A percentile compares a stretch with the other conserved stretches of the same genome.
Evolutionary conservation across 2,888 invertebrate species (phyloP).

Genomic region (Eupithecia vulgata): DNA sequence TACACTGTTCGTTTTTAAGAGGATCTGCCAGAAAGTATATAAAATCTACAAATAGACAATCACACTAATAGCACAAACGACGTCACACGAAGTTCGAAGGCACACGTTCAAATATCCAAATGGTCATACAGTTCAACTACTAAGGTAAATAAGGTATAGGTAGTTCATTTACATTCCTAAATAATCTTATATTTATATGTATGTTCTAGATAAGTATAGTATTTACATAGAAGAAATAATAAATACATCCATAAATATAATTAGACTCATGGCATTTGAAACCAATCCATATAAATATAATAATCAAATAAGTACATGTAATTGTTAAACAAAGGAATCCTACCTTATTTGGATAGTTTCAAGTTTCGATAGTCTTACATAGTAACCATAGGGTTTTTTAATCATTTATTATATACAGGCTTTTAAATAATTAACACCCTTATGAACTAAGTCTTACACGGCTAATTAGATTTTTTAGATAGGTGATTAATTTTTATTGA

Average conservation of each 20-base stretch:
- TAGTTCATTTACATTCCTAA: background rate
- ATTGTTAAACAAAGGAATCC: background rate
- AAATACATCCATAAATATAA: background rate
- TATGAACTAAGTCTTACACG: background rate
- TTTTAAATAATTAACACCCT: too few species aligned
- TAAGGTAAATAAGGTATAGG: background rate
- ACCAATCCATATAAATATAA: background rate
- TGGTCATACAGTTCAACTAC: slow-evolving; percentile 6
- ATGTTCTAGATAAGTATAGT: background rate
- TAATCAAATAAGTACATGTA: background rate
- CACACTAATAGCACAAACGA: slow-evolving; percentile 30
- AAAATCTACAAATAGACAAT: slow-evolving; percentile 51
- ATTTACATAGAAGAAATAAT: background rate
- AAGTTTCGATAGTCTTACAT: too few species aligned
- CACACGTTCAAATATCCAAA: slow-evolving; percentile 44
- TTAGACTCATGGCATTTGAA: background rate
- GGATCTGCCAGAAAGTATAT: slow-evolving; percentile 38
- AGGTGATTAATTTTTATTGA: background rate
- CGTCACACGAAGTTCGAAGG: slow-evolving; percentile 51
- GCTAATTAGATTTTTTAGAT: background rate
- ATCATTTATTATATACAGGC: too few species aligned
- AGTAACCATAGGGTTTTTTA: too few species aligned
- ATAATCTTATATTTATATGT: background rate
- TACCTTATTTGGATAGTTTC: background rate
- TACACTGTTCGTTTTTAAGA: background rate